Evolutionary conservation across 2,888 invertebrate species (phyloP).

Genomic region (Hoplodrina blanda): DNA sequence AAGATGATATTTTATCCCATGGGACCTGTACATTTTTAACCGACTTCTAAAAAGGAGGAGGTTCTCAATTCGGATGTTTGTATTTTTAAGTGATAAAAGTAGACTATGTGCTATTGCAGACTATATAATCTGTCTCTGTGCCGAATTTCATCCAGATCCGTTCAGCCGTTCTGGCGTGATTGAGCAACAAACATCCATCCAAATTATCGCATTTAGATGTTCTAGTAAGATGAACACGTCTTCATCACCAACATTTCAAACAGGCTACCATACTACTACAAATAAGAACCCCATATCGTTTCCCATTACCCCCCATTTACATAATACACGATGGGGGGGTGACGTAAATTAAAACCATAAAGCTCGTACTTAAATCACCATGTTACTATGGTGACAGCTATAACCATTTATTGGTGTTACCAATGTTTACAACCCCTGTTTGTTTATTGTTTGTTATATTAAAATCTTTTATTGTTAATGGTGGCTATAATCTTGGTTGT

Average conservation of each 20-base stretch:
- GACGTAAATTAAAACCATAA: constrained; percentile 73
- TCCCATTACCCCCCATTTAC: constrained; percentile 60
- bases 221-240: not conserved
- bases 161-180: too few species aligned
- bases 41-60: too few species aligned
- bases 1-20: too few species aligned
- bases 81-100: too few species aligned
- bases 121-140: too few species aligned
- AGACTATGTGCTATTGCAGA: too few species aligned
- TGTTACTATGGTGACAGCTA: constrained; percentile 52
- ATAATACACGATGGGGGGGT: constrained; percentile 63
- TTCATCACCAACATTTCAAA: not conserved
- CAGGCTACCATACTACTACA: constrained; percentile 11
- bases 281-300: constrained; percentile 53
- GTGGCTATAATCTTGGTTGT: constrained; percentile 28
- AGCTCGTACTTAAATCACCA: constrained; percentile 64
- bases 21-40: too few species aligned
- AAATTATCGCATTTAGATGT: too few species aligned
- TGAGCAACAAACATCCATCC: too few species aligned
- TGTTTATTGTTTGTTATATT: constrained; percentile 65
- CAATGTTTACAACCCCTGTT: constrained; percentile 60
- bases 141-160: too few species aligned
- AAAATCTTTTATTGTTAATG: constrained; percentile 58
- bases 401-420: constrained; percentile 65
- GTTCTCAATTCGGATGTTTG: too few species aligned